phyloP scores from a whole-genome alignment of 2,888 invertebrate genomes.

The Scaptodrosophila latifasciaeformis region DNA sequence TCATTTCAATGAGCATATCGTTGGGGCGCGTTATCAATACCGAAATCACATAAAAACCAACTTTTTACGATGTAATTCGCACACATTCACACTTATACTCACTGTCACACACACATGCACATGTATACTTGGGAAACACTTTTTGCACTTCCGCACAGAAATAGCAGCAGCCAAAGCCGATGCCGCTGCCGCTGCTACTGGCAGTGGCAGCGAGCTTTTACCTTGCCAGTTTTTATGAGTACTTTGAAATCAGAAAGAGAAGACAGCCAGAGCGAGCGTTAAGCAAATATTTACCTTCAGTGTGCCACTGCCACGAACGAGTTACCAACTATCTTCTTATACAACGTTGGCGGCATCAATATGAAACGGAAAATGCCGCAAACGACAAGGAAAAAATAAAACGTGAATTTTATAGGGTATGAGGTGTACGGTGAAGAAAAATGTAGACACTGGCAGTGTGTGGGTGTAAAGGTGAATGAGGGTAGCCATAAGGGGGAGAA shows the following conservation, averaged over 20 bases:
- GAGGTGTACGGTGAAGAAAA: conserved; percentile 58
- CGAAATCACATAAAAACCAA: conserved; percentile 61
- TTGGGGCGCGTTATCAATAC: conserved; percentile 55
- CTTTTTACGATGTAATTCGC: conserved; percentile 62
- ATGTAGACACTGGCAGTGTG: conserved; percentile 19
- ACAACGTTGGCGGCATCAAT: not conserved
- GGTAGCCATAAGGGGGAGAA: not conserved
- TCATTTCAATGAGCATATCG: conserved; percentile 53
- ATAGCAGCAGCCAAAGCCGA: no score
- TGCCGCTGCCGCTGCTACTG: no score
- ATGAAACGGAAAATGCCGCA: conserved; percentile 42
- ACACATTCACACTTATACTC: conserved; percentile 32
- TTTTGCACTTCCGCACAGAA: conserved; percentile 10
- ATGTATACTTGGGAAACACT: not conserved
- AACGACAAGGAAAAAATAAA: conserved; percentile 38
- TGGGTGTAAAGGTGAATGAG: not conserved
- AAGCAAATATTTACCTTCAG: conserved; percentile 63
- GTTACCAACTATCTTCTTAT: conserved; percentile 11
- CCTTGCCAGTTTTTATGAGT: conserved; percentile 57
- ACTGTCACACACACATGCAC: conserved; percentile 13
- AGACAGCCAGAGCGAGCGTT: conserved; percentile 64
- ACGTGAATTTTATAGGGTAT: no score
- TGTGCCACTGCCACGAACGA: conserved; percentile 21
- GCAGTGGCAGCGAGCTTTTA: no score
- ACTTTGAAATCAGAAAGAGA: conserved; percentile 59